Evolutionary conservation across 2,888 invertebrate species (phyloP), one percentile per base, ranked within the genome.

Genomic region (Nymphalis polychloros): DNA sequence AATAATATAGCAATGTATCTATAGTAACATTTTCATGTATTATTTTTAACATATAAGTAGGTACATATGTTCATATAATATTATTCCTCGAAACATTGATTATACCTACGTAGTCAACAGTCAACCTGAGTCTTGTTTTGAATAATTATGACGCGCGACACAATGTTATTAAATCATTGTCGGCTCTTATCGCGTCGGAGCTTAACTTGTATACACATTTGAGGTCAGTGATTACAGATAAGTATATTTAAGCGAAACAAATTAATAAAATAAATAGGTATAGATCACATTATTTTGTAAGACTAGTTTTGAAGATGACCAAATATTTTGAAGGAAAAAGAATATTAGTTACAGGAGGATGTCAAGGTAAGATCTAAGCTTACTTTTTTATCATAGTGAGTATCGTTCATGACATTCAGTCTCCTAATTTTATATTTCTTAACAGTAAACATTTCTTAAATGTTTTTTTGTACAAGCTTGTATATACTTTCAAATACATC

Each of bases 331-430:
- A 93, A 77, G 95, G 95, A 63, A 97, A 97, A 92, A 93, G 95
- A 63, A 95, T 97, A 78, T 89, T 98, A 57, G 96, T 98, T 0
- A 98, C 98, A 4, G 98, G 98, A 60, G 97, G 97, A 64, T 97
- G 97, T 55, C 95, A 95, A 94, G 97, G 97, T 96, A 94, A 79
- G 74, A 64, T 41, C 3, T 13, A 13, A 1, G 0, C 41, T 41
- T 2, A 41, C 41, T 41, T 2, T 41, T 10, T 41, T 13, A 13
- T 41, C 41, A 41, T 41, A 13, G 4, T 41, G 2, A 4, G 0
- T 41, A 41, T 41, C 10, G 13, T 13, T 41, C 13, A 13, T 13
- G 13, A 41, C 10, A 13, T 41, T 13, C 13, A 13, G 13, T 41
- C 41, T 13, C 13, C 41, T 41, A 13, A 41, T 41, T 41, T 10